Percentiles rank a stretch among this genome's conserved stretches.
Conservation (phyloP, 2,888 invertebrate genomes). For the Allygus modestus region DNA sequence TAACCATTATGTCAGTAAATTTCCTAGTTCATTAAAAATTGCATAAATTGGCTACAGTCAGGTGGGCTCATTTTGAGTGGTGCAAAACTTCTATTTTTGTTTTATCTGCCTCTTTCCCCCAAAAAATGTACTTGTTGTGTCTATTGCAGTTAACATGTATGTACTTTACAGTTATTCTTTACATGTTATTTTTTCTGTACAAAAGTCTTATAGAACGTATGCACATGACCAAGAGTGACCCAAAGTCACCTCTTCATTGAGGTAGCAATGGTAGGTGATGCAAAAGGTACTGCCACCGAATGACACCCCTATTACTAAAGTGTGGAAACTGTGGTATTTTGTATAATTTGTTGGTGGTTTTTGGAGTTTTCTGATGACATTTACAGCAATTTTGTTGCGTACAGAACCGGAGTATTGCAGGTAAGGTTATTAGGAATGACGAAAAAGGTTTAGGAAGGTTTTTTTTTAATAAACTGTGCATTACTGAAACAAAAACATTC, state of each 20-base stretch:
- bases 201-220: constrained; percentile 12
- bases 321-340: constrained; percentile 11
- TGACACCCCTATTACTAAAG: constrained; percentile 13
- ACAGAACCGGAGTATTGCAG: background rate
- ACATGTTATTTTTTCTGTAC: background rate
- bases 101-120: background rate
- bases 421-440: constrained; percentile 5
- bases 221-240: constrained; percentile 30
- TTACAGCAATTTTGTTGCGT: background rate
- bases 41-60: background rate
- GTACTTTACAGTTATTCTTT: constrained; percentile 17
- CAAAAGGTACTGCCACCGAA: background rate
- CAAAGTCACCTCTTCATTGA: constrained; percentile 35
- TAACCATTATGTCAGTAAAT: too few species aligned
- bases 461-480: background rate
- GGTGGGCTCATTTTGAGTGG: constrained; percentile 11
- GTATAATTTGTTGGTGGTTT: background rate
- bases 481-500: background rate
- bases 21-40: too few species aligned
- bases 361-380: background rate
- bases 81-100: constrained; percentile 1
- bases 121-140: constrained; percentile 4
- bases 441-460: background rate
- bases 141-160: background rate
- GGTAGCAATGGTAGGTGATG: constrained; percentile 7